Conservation (phyloP, 2,113 vertebrate genomes). For the Hemiprocne comata region DNA sequence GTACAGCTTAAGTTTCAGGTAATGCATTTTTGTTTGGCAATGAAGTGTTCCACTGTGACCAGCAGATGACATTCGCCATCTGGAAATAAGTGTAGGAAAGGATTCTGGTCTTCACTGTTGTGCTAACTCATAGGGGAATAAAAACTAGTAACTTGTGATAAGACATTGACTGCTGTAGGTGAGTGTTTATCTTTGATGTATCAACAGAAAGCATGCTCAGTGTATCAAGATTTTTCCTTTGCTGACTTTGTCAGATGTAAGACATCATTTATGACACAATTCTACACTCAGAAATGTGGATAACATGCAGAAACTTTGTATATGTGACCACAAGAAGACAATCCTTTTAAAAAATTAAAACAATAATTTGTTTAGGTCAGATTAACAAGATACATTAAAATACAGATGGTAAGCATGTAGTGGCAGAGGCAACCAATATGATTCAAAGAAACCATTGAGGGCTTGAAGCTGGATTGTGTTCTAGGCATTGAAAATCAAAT, state of each 20-base stretch:
- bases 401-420: background rate
- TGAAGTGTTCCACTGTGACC: background rate
- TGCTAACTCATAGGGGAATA: background rate
- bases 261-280: background rate
- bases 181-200: background rate
- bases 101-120: background rate
- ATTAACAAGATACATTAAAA: background rate
- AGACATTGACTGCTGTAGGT: fast-evolving
- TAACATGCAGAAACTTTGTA: background rate
- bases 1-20: background rate
- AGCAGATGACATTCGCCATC: background rate
- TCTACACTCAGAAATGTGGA: background rate
- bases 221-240: background rate
- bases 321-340: background rate
- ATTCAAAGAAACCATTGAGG: background rate
- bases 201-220: background rate
- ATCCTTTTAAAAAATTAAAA: background rate
- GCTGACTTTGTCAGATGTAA: background rate
- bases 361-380: background rate
- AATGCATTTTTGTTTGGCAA: background rate
- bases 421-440: background rate
- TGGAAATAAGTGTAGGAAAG: background rate
- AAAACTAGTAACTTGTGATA: background rate
- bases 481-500: background rate
- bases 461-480: background rate